Evolutionary conservation across 2,797 vertebrate species (phyloP), one percentile per base, ranked within the genome.

Genomic region (Sciurus vulgaris): DNA sequence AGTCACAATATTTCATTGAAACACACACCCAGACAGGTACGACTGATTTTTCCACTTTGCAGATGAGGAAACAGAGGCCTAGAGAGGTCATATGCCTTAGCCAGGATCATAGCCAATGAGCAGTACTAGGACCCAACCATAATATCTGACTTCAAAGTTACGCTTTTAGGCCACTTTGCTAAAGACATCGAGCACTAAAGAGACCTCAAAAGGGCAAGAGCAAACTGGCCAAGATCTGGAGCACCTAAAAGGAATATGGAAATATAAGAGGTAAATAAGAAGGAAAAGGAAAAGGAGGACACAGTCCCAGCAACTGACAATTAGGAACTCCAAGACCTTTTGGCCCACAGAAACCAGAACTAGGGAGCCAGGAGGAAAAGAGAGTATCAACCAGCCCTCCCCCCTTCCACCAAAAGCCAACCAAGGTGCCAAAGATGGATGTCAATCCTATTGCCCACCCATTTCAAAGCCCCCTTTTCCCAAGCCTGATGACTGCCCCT

Each of bases 401-500:
- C n/a, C 38, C 49, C 49, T 78, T 51, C 28, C 65, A n/a, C 56
- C 47, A 87, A 86, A 79, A 51, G 47, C 47, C 41, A 91, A 78
- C 28, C 56, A 61, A 73, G 5, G 12, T 8, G 28, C 83, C 73
- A 82, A 79, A 86, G 56, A 74, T 9, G 33, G 54, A 13, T 10
- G 61, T 41, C 47, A 89, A 85, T 3, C 41, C 20, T 47, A 47
- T 14, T 24, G 59, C 33, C 93, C 85, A 65, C 7, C 2, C 70
- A 72, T 77, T 79, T 73, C 78, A 74, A 96, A 96, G 49, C 47
- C 15, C 33, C 7, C 77, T 78, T 61, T 56, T 86, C 76, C 72
- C 83, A 65, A 56, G 33, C 56, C 70, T 61, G 35, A 49, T 56
- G 17, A 22, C 76, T 2, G 3, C 20, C 11, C 49, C 33, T 7